phyloP scores from a whole-genome alignment of 2,113 vertebrate species.

The Emydura subglobosa region DNA sequence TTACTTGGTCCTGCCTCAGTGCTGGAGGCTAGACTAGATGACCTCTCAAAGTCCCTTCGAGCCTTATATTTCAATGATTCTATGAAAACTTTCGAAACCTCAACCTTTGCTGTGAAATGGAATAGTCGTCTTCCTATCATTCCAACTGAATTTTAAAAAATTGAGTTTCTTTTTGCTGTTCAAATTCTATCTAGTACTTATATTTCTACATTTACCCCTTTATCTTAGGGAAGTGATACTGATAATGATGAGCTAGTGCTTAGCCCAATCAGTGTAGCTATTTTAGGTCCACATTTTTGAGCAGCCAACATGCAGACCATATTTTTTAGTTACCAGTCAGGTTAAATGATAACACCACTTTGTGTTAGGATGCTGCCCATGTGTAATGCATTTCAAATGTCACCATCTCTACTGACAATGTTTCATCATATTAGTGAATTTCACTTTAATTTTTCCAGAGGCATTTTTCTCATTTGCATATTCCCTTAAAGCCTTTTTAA shows the following conservation, averaged over 20 bases:
- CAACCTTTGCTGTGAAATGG: too few relatives aligned
- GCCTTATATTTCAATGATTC: not conserved
- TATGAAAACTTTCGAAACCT: too few relatives aligned
- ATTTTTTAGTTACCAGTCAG: slow-evolving; percentile 32
- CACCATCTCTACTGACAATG: slow-evolving; percentile 76
- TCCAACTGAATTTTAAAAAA: too few relatives aligned
- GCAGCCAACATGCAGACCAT: slow-evolving; percentile 50
- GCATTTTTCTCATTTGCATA: slow-evolving; percentile 70
- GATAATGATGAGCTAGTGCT: not conserved
- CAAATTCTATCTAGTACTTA: too few relatives aligned
- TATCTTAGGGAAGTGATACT: not conserved
- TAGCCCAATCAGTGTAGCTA: slow-evolving; percentile 58
- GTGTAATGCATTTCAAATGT: slow-evolving; percentile 75
- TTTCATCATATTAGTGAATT: slow-evolving; percentile 78
- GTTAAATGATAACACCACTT: slow-evolving; percentile 71
- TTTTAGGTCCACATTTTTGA: slow-evolving; percentile 35
- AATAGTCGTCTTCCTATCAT: not conserved
- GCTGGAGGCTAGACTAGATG: not conserved
- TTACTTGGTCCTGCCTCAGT: not conserved
- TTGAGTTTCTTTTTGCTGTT: too few relatives aligned
- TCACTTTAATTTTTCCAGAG: slow-evolving; percentile 75
- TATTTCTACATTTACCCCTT: not conserved
- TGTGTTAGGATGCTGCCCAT: slow-evolving; percentile 61
- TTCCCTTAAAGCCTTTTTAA: slow-evolving; percentile 56
- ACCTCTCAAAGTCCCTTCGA: not conserved